phyloP scores from a whole-genome alignment of 2,888 invertebrate genomes.

The Ypsolopha sequella region DNA sequence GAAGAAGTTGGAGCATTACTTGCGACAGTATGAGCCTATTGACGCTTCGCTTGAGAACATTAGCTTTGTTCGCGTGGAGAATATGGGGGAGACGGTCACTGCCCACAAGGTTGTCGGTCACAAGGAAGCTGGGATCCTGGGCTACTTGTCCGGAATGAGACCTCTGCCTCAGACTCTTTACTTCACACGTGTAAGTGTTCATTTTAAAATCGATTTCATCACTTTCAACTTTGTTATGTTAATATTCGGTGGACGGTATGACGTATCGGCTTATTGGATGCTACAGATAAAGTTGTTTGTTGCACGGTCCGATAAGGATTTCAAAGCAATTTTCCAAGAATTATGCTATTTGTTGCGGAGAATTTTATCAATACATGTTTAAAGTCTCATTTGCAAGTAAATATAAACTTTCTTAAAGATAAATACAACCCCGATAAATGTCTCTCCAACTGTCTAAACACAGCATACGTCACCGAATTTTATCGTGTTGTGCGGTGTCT shows the following conservation, averaged over 20 bases:
- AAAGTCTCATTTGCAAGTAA: too few relatives aligned
- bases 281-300: not conserved
- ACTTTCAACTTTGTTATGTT: not conserved
- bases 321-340: too few relatives aligned
- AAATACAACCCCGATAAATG: too few relatives aligned
- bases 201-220: not conserved
- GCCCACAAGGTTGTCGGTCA: conserved; percentile 82
- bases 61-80: conserved; percentile 58
- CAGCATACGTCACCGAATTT: too few relatives aligned
- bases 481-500: too few relatives aligned
- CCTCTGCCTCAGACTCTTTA: conserved; percentile 88
- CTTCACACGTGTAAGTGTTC: conserved; percentile 83
- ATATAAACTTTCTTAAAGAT: too few relatives aligned
- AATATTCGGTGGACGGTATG: not conserved
- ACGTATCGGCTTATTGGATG: not conserved
- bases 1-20: conserved; percentile 87
- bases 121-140: conserved; percentile 86
- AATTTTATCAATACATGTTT: too few relatives aligned
- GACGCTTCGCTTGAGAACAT: conserved; percentile 72
- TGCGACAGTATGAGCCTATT: conserved; percentile 84
- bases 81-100: conserved; percentile 76
- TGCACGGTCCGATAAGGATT: not conserved
- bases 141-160: conserved; percentile 89
- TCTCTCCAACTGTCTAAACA: too few relatives aligned
- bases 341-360: too few relatives aligned